A percentile compares a stretch with the other conserved stretches of the same genome.
These are phyloP conservation scores for Phaonia tiefii DNA, from an alignment of 2,888 invertebrate genomes.

Conservation along the genomic window DNA sequence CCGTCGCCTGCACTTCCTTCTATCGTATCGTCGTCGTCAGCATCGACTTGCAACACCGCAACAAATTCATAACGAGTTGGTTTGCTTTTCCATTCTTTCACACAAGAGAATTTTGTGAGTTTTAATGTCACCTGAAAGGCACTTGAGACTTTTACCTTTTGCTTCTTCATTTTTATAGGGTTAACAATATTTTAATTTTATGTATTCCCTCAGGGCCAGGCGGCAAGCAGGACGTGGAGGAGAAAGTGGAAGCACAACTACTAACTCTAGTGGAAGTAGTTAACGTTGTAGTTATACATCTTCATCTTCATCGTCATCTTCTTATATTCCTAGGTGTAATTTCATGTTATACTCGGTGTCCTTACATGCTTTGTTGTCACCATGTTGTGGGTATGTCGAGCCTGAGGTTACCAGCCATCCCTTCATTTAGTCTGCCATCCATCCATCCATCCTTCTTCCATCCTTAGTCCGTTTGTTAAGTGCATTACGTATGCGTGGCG, in stretches of 20 bases:
- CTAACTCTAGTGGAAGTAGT: background rate
- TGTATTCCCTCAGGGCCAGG: background rate
- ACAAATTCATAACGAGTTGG: slow-evolving; percentile 52
- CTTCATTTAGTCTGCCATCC: slow-evolving; percentile 22
- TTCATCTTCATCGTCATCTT: background rate
- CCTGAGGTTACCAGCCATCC: slow-evolving; percentile 7
- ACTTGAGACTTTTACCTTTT: slow-evolving; percentile 60
- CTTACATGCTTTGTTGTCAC: background rate
- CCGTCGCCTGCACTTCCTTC: background rate
- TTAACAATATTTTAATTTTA: slow-evolving; percentile 53
- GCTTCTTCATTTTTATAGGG: slow-evolving; percentile 56
- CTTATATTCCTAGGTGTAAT: slow-evolving; percentile 5
- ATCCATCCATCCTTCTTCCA: slow-evolving; percentile 55
- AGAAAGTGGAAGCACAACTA: background rate
- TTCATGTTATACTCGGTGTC: slow-evolving; percentile 3
- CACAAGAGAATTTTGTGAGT: slow-evolving; percentile 55
- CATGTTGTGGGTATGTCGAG: slow-evolving; percentile 13
- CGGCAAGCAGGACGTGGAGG: background rate
- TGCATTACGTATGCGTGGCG: slow-evolving; percentile 63
- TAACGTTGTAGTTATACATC: slow-evolving; percentile 1
- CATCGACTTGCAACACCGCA: slow-evolving; percentile 31
- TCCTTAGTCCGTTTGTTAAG: slow-evolving; percentile 60
- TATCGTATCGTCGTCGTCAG: too few species aligned
- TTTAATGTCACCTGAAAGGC: slow-evolving; percentile 66
- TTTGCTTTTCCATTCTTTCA: slow-evolving; percentile 23